Conservation (phyloP, 2,797 vertebrate genomes). For the Calcarius lapponicus region DNA sequence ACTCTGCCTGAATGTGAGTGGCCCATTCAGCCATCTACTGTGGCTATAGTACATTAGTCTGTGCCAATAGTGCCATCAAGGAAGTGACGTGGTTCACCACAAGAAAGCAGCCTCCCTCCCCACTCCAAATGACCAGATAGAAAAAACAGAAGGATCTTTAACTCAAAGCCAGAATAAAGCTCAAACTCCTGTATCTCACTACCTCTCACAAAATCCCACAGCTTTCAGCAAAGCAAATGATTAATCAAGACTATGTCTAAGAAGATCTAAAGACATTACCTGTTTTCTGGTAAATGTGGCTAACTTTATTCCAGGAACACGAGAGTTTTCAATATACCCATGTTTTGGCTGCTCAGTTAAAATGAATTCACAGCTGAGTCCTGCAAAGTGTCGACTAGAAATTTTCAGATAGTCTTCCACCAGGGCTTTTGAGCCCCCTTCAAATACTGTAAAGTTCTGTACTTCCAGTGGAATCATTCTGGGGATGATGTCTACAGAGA, state of each 20-base stretch:
- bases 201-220: background rate
- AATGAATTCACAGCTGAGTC: slow-evolving; percentile 85
- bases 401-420: slow-evolving; percentile 82
- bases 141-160: background rate
- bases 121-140: background rate
- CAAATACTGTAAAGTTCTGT: slow-evolving; percentile 85
- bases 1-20: background rate
- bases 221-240: background rate
- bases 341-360: slow-evolving; percentile 81
- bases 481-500: slow-evolving; percentile 86
- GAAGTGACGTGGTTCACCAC: background rate
- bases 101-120: background rate
- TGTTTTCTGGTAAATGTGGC: slow-evolving; percentile 87
- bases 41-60: background rate
- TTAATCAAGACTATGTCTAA: background rate
- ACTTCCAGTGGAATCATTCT: slow-evolving; percentile 83
- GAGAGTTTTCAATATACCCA: slow-evolving; percentile 84
- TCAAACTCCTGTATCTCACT: background rate
- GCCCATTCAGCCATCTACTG: background rate
- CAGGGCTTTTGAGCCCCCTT: slow-evolving; percentile 84
- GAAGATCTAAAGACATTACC: slow-evolving; percentile 70
- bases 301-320: slow-evolving; percentile 78
- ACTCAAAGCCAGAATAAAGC: background rate
- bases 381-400: slow-evolving; percentile 82
- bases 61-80: background rate